Evolutionary conservation across 2,888 invertebrate species (phyloP).

Genomic region (Diarsia brunnea): DNA sequence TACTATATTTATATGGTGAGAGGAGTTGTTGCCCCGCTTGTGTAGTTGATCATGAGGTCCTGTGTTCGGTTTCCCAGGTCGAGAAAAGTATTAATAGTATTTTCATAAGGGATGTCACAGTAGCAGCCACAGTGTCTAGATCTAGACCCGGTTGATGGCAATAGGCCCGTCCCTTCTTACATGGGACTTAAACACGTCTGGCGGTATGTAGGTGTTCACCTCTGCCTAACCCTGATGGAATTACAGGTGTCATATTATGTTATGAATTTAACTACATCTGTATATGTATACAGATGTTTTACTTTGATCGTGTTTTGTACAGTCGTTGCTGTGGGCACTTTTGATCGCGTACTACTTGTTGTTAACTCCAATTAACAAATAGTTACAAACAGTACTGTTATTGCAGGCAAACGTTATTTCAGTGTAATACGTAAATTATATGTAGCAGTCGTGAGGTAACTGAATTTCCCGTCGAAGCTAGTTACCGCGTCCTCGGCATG

Average conservation of each 20-base stretch:
- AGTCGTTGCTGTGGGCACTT: conserved; percentile 28
- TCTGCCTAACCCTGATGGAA: not conserved
- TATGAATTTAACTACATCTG: conserved; percentile 23
- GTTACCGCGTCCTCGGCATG: too few species aligned
- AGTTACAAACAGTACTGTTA: not conserved
- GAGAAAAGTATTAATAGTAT: not conserved
- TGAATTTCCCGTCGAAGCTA: too few species aligned
- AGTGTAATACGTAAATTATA: conserved; percentile 5
- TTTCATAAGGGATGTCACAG: not conserved
- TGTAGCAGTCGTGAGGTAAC: not conserved
- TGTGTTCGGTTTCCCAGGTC: not conserved
- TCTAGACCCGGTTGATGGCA: too few species aligned
- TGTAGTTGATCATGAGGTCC: not conserved
- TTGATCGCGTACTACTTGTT: conserved; percentile 29
- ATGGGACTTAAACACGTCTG: not conserved
- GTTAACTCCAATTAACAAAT: conserved; percentile 20
- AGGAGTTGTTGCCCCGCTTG: not conserved
- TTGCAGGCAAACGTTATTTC: conserved; percentile 6
- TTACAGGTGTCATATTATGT: not conserved
- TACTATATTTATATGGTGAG: too few species aligned
- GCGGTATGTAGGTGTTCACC: not conserved
- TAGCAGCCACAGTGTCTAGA: not conserved
- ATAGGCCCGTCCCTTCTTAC: not conserved
- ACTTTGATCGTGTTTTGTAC: conserved; percentile 29
- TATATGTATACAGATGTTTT: not conserved